Evolutionary conservation across 2,113 vertebrate genomes (phyloP), one percentile per base, ranked within the genome.

Genomic region (Tiliqua scincoides): DNA sequence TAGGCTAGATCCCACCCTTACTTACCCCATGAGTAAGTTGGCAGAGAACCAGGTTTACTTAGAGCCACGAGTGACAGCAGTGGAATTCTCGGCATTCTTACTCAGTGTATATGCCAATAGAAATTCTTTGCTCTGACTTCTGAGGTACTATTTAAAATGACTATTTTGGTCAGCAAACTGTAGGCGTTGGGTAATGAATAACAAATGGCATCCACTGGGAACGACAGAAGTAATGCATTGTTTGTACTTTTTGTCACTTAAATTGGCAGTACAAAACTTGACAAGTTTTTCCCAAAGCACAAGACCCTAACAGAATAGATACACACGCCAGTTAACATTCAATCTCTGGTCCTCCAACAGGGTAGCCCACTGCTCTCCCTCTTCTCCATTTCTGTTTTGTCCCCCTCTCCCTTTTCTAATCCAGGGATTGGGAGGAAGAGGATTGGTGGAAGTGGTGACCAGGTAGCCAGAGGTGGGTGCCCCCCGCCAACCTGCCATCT

Each of bases 111-210:
- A 23, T 14, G 89, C 67, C 52, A 84, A 80, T 65, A 40, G 37
- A 48, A 83, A 75, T 63, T 11, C 79, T 87, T 87, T 78, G 12
- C 72, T 17, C 54, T 57, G 54, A 57, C 54, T 5, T 83, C 27
- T 82, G 85, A 90, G 89, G 75, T 61, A 40, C 43, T 23, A 48
- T 62, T 25, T 85, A 87, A 90, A 83, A 79, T 67, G 79, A 20
- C 27, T 48, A 4, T 6, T n/a, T 63, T 48, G 78, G 83, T 85
- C 82, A 89, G 11, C 43, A 80, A 35, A 80, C 43, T 12, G 21
- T 57, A 73, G 74, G 59, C 21, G 30, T n/a, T 80, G 30, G 57
- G 68, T 80, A 86, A 86, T 86, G 59, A 86, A 72, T 86, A 86
- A 80, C 68, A 86, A 80, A 79, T 73, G 21, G 14, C 54, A 67